Evolutionary conservation across 1,140 invertebrate species (phyloP).

Genomic region (Whitmania pigra): DNA sequence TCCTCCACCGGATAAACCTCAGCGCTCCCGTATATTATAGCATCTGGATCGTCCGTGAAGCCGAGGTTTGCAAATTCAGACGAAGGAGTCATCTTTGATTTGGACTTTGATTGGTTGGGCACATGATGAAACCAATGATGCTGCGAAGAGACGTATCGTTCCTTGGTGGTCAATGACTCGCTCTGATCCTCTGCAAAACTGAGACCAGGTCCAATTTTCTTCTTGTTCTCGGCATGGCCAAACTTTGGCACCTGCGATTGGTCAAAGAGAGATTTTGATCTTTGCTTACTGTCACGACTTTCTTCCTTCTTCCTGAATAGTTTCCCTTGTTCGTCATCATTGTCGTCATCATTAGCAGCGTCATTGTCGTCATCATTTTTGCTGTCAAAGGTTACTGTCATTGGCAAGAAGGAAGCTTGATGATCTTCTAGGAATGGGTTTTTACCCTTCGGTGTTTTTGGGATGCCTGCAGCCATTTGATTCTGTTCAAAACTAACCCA

Average conservation of each 20-base stretch:
- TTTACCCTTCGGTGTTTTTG: too few relatives aligned
- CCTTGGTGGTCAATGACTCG: neutral
- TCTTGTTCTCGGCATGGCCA: neutral
- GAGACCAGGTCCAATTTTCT: neutral
- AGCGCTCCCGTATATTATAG: neutral
- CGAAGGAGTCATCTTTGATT: neutral
- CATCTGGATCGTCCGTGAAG: conserved; percentile 18
- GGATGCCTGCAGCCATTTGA: too few relatives aligned
- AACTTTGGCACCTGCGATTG: neutral
- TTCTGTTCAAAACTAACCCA: conserved; percentile 4
- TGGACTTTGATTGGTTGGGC: neutral
- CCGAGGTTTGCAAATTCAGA: conserved; percentile 18
- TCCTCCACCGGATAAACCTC: neutral
- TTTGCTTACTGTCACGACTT: neutral
- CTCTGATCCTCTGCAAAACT: neutral
- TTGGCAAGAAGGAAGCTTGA: neutral
- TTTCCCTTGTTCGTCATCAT: neutral
- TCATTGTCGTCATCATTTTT: conserved; percentile 2
- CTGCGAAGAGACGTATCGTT: neutral
- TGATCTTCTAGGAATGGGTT: too few relatives aligned
- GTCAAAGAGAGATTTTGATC: conserved; percentile 9
- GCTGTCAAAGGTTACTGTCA: neutral
- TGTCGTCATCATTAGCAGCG: neutral
- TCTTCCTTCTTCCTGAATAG: neutral
- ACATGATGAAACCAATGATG: conserved; percentile 11